Conservation (phyloP, 2,113 vertebrate genomes). For the Antechinus flavipes region DNA sequence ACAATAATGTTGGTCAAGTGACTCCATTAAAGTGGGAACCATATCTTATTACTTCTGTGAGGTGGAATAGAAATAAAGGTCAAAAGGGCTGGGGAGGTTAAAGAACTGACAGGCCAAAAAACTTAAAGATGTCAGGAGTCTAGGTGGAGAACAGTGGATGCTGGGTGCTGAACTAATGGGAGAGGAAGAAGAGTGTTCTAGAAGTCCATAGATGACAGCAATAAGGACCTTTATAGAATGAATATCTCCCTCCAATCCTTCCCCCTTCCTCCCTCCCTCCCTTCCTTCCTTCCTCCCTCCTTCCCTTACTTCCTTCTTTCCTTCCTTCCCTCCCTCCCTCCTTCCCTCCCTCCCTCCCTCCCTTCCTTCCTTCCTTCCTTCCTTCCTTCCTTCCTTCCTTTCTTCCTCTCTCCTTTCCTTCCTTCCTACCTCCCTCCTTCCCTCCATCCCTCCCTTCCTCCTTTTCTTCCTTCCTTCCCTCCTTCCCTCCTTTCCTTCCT, state of each 20-base stretch:
- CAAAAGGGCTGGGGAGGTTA: neutral
- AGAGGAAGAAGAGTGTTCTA: neutral
- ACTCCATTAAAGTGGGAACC: neutral
- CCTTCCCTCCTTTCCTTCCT: no score
- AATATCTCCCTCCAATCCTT: neutral
- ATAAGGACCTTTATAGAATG: neutral
- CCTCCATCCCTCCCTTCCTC: no score
- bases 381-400: no score
- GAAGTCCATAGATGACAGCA: neutral
- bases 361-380: no score
- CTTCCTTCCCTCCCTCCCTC: no score
- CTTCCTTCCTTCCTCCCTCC: no score
- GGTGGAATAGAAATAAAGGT: neutral
- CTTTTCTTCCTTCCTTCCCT: no score
- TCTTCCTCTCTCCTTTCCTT: no score
- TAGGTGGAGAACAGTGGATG: neutral
- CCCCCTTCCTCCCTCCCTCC: no score
- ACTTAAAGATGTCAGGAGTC: neutral
- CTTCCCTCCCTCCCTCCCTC: no score
- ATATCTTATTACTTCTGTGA: neutral
- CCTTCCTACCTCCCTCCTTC: no score
- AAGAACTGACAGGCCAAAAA: neutral
- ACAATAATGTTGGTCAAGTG: neutral
- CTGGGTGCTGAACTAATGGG: neutral
- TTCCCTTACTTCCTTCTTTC: no score